These are phyloP conservation scores for Kryphioiulus occultus DNA, from an alignment of 2,888 invertebrate genomes.

Conservation along the genomic window DNA sequence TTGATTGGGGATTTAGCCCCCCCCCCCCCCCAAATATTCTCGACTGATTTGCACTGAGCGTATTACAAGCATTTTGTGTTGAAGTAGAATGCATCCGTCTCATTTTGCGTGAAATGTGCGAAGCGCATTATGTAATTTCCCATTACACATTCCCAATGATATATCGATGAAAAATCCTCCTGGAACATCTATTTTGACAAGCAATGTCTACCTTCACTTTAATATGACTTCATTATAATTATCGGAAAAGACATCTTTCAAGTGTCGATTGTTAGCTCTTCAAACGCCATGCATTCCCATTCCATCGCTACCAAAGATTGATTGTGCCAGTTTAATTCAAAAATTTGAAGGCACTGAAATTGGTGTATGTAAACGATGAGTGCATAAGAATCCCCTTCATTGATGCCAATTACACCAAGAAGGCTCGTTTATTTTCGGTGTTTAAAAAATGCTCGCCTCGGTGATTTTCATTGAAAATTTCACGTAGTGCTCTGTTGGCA, in stretches of 20 bases:
- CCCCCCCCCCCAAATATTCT: too few relatives aligned
- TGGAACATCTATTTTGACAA: conserved; percentile 26
- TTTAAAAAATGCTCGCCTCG: background rate
- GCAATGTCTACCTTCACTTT: background rate
- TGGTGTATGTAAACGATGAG: background rate
- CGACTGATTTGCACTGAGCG: too few relatives aligned
- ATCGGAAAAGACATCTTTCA: background rate
- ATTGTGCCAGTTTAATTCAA: conserved; percentile 9
- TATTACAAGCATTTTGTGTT: too few relatives aligned
- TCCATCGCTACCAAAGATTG: background rate
- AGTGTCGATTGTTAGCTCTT: background rate
- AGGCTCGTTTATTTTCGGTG: background rate
- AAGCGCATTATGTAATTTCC: conserved; percentile 1
- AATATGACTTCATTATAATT: conserved; percentile 11
- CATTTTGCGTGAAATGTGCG: background rate
- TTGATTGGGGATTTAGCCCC: too few relatives aligned
- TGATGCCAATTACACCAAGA: background rate
- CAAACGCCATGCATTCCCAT: background rate
- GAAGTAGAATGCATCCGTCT: too few relatives aligned
- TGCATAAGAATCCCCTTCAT: background rate
- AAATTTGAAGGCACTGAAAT: background rate
- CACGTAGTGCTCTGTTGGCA: background rate
- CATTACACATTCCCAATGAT: background rate
- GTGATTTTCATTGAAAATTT: background rate
- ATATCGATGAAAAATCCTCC: background rate